Percentiles rank a stretch among this genome's conserved stretches.
Evolutionary conservation across 35 echinoderm and acorn worm species (phyloP).

Genomic region (Chiridota heheva): DNA sequence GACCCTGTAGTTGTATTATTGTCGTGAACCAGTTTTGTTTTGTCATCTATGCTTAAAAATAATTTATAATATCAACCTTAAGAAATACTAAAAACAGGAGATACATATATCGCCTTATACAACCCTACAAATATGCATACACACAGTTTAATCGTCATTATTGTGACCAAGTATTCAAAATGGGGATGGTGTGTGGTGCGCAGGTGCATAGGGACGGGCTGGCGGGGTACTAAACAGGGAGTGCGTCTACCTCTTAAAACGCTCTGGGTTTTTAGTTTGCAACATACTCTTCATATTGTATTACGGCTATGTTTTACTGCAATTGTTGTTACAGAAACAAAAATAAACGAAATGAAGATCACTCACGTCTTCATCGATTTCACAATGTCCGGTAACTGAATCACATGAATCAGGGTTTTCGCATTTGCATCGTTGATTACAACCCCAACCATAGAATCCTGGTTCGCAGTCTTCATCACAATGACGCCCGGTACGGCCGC

Average conservation of each 20-base stretch:
- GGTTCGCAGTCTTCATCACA: slow-evolving; percentile 14
- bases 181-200: too few species aligned
- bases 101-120: too few species aligned
- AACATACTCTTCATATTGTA: not conserved
- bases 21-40: too few species aligned
- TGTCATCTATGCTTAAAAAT: too few species aligned
- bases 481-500: not conserved
- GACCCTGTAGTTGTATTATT: too few species aligned
- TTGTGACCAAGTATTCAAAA: too few species aligned
- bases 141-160: too few species aligned
- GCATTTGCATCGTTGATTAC: not conserved
- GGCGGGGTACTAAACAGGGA: not conserved
- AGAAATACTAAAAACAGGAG: too few species aligned
- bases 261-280: not conserved
- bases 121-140: too few species aligned
- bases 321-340: not conserved
- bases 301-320: not conserved
- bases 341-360: not conserved
- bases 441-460: slow-evolving; percentile 34
- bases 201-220: too few species aligned
- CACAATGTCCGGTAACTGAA: slow-evolving; percentile 8
- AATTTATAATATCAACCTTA: too few species aligned
- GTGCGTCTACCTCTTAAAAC: not conserved
- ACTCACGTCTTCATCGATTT: slow-evolving; percentile 19
- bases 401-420: not conserved